Evolutionary conservation across 2,888 invertebrate genomes (phyloP), one percentile per base, ranked within the genome.

Genomic region (Acheta domesticus): DNA sequence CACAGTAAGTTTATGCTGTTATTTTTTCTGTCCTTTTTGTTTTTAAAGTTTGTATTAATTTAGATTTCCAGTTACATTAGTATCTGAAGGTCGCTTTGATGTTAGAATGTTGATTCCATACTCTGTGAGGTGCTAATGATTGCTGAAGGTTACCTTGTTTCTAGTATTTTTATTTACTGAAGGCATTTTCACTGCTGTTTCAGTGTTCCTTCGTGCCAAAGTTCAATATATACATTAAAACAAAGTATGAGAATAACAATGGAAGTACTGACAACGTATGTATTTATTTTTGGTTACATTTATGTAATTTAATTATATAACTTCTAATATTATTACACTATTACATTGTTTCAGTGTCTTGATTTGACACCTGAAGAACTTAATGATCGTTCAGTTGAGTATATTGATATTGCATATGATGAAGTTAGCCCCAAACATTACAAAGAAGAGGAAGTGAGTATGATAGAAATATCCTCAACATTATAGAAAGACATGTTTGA

Each of bases 151-250:
- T 36, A 36, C 36, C 36, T 36, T 36, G 36, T 36, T 36, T 36
- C 5, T 36, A 5, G 36, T 36, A 36, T 36, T 36, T 36, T 36
- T 36, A 8, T 36, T 36, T 36, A 36, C 36, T 36, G 36, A 36
- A 36, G 5, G 36, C 1, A 36, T 36, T 36, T 36, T 36, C 36
- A 36, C 36, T 36, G 5, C 81, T 81, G 83, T 84, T 91, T 91
- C 89, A 96, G 95, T 96, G 97, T 88, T 97, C 96, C 12, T 96
- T 96, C 85, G 89, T 96, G 84, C 96, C 96, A 83, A 93, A 94
- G 85, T 93, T 96, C 85, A 90, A 91, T 84, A 93, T 96, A 85
- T 91, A 92, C 78, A 96, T 97, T 82, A 93, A 94, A 87, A 96
- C 97, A 36, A 91, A 92, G 85, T 97, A 96, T 88, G 96, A 96